Conservation (phyloP, 2,113 vertebrate genomes). For the Phodopus roborovskii region DNA sequence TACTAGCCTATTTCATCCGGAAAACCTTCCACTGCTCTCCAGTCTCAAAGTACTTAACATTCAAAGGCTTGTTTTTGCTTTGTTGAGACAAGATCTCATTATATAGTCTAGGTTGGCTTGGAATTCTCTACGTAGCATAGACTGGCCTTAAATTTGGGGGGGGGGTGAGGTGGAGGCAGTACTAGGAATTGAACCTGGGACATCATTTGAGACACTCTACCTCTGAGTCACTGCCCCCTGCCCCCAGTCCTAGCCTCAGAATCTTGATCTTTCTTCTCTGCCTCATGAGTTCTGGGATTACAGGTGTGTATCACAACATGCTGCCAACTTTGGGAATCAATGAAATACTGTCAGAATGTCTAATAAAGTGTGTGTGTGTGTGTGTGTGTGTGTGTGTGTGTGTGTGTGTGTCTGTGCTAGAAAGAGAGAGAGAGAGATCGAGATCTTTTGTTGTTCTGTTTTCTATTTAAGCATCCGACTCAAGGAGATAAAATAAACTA, state of each 20-base stretch:
- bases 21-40: not conserved
- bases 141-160: too few species aligned
- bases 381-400: not conserved
- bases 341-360: not conserved
- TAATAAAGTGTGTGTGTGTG: not conserved
- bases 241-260: not conserved
- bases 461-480: constrained; percentile 61
- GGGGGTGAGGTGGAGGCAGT: too few species aligned
- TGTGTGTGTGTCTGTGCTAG: not conserved
- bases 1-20: not conserved
- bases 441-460: not conserved
- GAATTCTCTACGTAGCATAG: not conserved
- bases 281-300: not conserved
- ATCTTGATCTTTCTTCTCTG: not conserved
- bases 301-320: not conserved
- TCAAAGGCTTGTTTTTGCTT: not conserved
- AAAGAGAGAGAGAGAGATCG: not conserved
- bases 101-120: not conserved
- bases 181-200: not conserved
- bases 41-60: not conserved
- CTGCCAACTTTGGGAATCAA: not conserved
- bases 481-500: constrained; percentile 46
- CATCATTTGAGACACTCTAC: not conserved
- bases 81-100: not conserved
- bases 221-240: not conserved